Evolutionary conservation across 2,113 vertebrate genomes (phyloP), one percentile per base, ranked within the genome.

Genomic region (Esox niger): DNA sequence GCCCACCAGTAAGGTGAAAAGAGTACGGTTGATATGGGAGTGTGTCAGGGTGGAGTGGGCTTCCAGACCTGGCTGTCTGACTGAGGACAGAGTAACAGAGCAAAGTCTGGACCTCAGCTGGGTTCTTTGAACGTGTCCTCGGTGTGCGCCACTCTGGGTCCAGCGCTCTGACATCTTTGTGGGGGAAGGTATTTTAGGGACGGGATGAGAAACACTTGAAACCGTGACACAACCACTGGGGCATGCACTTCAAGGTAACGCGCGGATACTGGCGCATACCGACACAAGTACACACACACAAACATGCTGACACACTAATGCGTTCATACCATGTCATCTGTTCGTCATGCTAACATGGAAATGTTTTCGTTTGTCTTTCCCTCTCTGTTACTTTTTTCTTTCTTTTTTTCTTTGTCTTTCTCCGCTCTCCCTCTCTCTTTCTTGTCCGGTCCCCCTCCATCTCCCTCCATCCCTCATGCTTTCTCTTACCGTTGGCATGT

Each of bases 1-100:
- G 92, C 93, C 91, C 90, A 90, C 87, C 90, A 90, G 89, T 89
- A 90, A 90, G 93, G 89, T 92, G 91, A 91, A 91, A 91, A 89
- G 92, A 88, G 89, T 93, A 9, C 46, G 56, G 38, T 59, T 71
- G 31, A 66, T 21, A 3, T 56, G 29, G 0, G 27, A 60, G 62
- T 10, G 75, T 43, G 63, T 68, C 27, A 17, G 13, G 76, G 71
- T 47, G 58, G 20, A 74, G 55, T 21, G 68, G 62, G 66, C 62
- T 70, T 74, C 63, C 30, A 64, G 46, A 58, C 33, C 54, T 6
- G 59, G 38, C 13, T 17, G 30, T 20, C 54, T 9, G 46, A 21
- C 46, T 54, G 35, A 55, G 27, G n/a, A 49, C 56, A n/a, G 23
- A 2, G 15, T 1, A n/a, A 69, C 20, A 23, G 27, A 49, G 64